A percentile compares a stretch with the other conserved stretches of the same genome.
Evolutionary conservation across 92 coral and sea anemone species (phyloP).

Genomic region (Zoanthus gigantus): DNA sequence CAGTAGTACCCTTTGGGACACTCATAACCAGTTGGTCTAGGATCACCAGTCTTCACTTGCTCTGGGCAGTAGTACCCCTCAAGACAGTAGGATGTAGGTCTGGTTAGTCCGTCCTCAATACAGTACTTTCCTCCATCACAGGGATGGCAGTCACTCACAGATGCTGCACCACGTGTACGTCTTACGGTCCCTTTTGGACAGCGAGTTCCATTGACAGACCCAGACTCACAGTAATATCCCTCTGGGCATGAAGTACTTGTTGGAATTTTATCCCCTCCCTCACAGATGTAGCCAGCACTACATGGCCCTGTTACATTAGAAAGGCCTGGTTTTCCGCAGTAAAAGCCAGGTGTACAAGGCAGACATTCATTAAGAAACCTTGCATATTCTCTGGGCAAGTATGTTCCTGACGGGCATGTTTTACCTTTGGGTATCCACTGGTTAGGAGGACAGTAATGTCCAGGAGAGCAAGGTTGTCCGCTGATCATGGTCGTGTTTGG

Average conservation of each 20-base stretch:
- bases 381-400: slow-evolving; percentile 65
- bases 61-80: slow-evolving; percentile 91
- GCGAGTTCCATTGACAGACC: slow-evolving; percentile 82
- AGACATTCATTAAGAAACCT: slow-evolving; percentile 83
- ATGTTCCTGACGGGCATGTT: slow-evolving; percentile 91
- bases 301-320: slow-evolving; percentile 78
- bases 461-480: slow-evolving; percentile 80
- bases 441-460: slow-evolving; percentile 88
- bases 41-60: slow-evolving; percentile 71
- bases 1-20: slow-evolving; percentile 91
- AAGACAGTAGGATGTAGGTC: slow-evolving; percentile 73
- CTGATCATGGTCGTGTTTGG: slow-evolving; percentile 80
- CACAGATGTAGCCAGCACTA: slow-evolving; percentile 76
- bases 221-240: slow-evolving; percentile 79
- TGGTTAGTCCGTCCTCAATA: slow-evolving; percentile 73
- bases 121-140: slow-evolving; percentile 91
- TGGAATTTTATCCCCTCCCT: slow-evolving; percentile 78
- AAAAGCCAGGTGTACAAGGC: slow-evolving; percentile 76
- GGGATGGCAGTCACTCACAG: slow-evolving; percentile 77
- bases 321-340: slow-evolving; percentile 78
- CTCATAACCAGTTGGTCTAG: slow-evolving; percentile 74
- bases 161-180: slow-evolving; percentile 74
- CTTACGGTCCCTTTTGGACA: slow-evolving; percentile 94
- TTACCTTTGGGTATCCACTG: slow-evolving; percentile 63
- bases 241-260: slow-evolving; percentile 78